Conservation (phyloP, 2,113 vertebrate genomes). For the Hirundichthys speculiger region DNA sequence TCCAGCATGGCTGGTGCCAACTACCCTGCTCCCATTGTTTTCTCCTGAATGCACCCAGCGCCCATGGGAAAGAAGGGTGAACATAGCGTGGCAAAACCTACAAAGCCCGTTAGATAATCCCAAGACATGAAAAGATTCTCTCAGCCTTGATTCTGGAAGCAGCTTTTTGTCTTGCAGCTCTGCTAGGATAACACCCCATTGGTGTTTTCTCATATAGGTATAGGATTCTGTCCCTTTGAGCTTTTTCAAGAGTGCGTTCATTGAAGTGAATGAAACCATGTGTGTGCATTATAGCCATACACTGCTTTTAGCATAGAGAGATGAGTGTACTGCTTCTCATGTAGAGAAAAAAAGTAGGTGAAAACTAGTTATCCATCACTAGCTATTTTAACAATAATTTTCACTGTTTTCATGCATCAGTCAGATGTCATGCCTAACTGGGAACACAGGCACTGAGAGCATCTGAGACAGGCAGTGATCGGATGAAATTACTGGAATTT, state of each 20-base stretch:
- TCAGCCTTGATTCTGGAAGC: conserved; percentile 63
- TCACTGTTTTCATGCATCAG: accelerated
- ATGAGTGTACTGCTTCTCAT: background rate
- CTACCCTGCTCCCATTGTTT: conserved; percentile 56
- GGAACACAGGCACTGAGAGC: background rate
- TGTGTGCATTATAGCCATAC: background rate
- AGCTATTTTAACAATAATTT: background rate
- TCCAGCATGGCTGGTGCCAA: conserved; percentile 54
- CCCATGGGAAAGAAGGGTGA: conserved; percentile 60
- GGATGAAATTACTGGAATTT: too few species aligned
- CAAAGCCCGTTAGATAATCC: conserved; percentile 66
- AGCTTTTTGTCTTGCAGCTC: conserved; percentile 34
- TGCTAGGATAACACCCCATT: conserved; percentile 35
- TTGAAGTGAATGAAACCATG: background rate
- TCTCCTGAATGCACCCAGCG: conserved; percentile 62
- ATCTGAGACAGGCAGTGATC: background rate
- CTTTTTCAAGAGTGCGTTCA: conserved; percentile 7
- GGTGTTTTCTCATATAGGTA: conserved; percentile 14
- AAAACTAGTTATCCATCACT: background rate
- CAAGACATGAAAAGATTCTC: conserved; percentile 60
- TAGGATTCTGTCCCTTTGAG: background rate
- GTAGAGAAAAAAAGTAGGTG: background rate
- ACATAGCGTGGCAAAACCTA: conserved; percentile 50
- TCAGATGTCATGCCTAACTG: background rate
- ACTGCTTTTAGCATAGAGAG: background rate